Conservation (phyloP, 2,113 vertebrate genomes). For the Canis aureus region DNA sequence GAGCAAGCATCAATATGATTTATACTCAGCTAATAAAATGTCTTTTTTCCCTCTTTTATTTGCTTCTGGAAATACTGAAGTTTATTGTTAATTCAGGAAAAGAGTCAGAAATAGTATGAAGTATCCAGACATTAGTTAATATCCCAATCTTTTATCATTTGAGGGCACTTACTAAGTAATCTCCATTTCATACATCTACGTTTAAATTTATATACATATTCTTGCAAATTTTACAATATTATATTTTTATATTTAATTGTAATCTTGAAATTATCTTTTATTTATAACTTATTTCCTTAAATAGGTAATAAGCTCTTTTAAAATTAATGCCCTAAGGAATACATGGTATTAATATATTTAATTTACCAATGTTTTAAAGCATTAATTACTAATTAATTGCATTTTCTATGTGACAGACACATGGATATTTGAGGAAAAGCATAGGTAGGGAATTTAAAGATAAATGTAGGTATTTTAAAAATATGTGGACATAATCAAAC, state of each 20-base stretch:
- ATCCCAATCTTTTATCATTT: background rate
- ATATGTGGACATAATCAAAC: background rate
- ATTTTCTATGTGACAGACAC: background rate
- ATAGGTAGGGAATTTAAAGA: background rate
- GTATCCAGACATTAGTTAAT: background rate
- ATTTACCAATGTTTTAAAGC: background rate
- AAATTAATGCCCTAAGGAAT: background rate
- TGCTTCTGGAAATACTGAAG: background rate
- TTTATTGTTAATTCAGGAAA: slow-evolving; percentile 26
- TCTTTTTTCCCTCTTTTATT: background rate
- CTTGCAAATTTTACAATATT: background rate
- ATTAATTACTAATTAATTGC: background rate
- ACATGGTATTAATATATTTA: background rate
- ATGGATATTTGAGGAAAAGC: background rate
- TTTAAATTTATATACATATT: background rate
- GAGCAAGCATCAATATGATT: background rate
- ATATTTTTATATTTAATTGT: background rate
- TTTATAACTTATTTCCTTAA: background rate
- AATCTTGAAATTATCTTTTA: background rate
- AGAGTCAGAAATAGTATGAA: background rate
- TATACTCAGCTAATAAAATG: background rate
- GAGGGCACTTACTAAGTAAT: background rate
- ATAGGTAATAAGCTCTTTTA: background rate
- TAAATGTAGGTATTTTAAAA: background rate
- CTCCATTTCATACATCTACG: background rate